Evolutionary conservation across 2,888 invertebrate genomes (phyloP), one percentile per base, ranked within the genome.

Genomic region (Catotricha subobsoleta): DNA sequence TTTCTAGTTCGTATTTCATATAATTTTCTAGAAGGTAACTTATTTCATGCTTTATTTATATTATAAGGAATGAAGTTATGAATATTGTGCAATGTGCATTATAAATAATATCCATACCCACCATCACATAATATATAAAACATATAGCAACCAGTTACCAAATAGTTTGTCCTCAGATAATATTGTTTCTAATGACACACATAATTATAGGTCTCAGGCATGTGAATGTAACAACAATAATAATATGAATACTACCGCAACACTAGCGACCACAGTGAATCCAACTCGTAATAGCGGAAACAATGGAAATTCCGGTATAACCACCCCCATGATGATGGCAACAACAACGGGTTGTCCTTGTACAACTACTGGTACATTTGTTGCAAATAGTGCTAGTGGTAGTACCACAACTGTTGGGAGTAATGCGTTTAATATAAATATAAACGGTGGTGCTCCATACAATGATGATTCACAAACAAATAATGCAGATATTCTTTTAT

Each of bases 401-500:
- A 54, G 42, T 23, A 27, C 15, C 19, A 28, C 33, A 51, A 50
- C 35, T 39, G 52, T 41, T 48, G 54, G 8, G 50, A 51, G 39
- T 50, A 50, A 36, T 57, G 51, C 50, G 53, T 50, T 34, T 33
- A 40, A 40, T 33, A 38, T 28, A 16, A 38, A 38, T 38, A 28
- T 38, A 28, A 38, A 38, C 38, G 51, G 40, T 51, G 50, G 38
- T 56, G 51, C 50, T 54, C n/a, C n/a, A n/a, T 51, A 35, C 21
- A 36, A 29, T 39, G 47, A 47, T 33, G 47, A 45, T 42, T 40
- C 42, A 51, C 74, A 76, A 10, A 76, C 78, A 1, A 80, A 79
- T 47, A 82, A 80, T 56, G 80, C 84, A 2, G 83, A 83, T 60
- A 88, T 86, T 19, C 63, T 90, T 47, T 64, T 91, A 18, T 90